phyloP scores from a whole-genome alignment of 1,140 invertebrate species.

The Aplysia californica region DNA sequence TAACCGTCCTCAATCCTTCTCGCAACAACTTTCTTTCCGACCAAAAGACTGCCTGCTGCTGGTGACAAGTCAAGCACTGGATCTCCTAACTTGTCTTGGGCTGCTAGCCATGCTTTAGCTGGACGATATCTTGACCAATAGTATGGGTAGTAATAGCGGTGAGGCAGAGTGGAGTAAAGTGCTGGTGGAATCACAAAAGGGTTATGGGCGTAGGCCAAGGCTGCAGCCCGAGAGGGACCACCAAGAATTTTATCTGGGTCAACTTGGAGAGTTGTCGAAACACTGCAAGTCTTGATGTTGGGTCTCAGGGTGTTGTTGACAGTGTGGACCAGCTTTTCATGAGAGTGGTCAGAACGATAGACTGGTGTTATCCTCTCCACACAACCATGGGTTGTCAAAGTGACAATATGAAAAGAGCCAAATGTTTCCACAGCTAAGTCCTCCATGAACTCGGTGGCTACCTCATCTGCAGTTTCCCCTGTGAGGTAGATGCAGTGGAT shows the following conservation, averaged over 20 bases:
- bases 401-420: constrained; percentile 64
- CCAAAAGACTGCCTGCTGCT: constrained; percentile 61
- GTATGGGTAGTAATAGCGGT: constrained; percentile 57
- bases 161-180: neutral
- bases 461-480: constrained; percentile 52
- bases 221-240: constrained; percentile 11
- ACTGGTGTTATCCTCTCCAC: constrained; percentile 64
- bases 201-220: constrained; percentile 14
- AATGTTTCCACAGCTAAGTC: constrained; percentile 65
- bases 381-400: constrained; percentile 57
- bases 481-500: constrained; percentile 65
- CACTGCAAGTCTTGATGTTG: constrained; percentile 59
- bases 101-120: constrained; percentile 56
- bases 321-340: constrained; percentile 56
- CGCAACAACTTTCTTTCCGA: constrained; percentile 62
- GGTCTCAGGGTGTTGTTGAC: constrained; percentile 53
- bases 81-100: constrained; percentile 48
- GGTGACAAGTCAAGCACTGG: constrained; percentile 45
- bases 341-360: constrained; percentile 53
- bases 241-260: constrained; percentile 53
- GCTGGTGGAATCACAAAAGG: neutral
- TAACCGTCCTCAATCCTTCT: constrained; percentile 62
- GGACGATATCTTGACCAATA: constrained; percentile 61
- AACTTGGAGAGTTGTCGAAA: constrained; percentile 54
- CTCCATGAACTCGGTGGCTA: constrained; percentile 62